Conservation (phyloP, 2,888 invertebrate species). For the Leptinotarsa juncta region DNA sequence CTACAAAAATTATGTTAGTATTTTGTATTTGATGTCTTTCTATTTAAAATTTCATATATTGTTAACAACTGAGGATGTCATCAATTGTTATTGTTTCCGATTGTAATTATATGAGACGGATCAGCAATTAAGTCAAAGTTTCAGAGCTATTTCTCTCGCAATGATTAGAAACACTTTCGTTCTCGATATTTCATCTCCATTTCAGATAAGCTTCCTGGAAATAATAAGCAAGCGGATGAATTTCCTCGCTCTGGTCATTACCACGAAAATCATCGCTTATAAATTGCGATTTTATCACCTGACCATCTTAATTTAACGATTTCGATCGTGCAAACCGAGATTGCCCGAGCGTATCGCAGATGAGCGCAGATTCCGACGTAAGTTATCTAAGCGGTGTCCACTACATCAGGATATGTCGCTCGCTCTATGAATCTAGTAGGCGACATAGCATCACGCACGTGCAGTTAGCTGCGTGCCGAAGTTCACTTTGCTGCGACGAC, state of each 20-base stretch:
- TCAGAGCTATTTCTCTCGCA: too few relatives aligned
- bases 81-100: too few relatives aligned
- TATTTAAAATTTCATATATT: too few relatives aligned
- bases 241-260: conserved; percentile 30
- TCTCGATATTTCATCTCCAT: background rate
- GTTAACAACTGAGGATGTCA: too few relatives aligned
- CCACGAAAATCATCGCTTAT: conserved; percentile 38
- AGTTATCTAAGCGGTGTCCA: conserved; percentile 51
- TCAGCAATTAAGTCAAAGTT: too few relatives aligned
- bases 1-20: too few relatives aligned
- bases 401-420: conserved; percentile 51
- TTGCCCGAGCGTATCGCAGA: conserved; percentile 54
- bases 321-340: conserved; percentile 51
- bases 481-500: conserved; percentile 57
- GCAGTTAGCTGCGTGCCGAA: conserved; percentile 61
- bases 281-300: conserved; percentile 47
- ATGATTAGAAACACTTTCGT: background rate
- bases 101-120: too few relatives aligned
- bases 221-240: conserved; percentile 18
- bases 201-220: background rate
- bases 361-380: conserved; percentile 46
- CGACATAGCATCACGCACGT: conserved; percentile 60
- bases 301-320: conserved; percentile 53
- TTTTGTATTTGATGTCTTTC: too few relatives aligned
- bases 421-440: conserved; percentile 56